These are phyloP conservation scores for Neotoma lepida DNA, from an alignment of 2,113 vertebrate genomes.

Conservation along the genomic window DNA sequence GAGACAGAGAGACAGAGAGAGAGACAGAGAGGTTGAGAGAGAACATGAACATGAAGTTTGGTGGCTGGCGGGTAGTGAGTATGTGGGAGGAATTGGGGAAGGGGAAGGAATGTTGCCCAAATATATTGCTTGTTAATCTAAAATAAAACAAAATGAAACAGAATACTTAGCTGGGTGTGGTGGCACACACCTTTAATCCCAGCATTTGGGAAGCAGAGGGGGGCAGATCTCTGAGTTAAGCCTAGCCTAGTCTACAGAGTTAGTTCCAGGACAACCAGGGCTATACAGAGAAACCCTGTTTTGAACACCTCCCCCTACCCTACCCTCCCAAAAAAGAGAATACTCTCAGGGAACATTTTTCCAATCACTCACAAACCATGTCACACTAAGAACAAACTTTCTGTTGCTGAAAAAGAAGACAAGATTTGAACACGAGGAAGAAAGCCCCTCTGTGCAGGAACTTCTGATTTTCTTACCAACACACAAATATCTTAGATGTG, in stretches of 20 bases:
- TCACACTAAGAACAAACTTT: not conserved
- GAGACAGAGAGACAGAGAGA: not conserved
- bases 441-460: not conserved
- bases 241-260: not conserved
- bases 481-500: conserved; percentile 34
- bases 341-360: not conserved
- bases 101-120: not conserved
- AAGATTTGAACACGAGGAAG: not conserved
- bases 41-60: not conserved
- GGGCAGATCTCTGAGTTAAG: not conserved
- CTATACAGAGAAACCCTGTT: not conserved
- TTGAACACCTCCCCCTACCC: not conserved
- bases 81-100: not conserved
- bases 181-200: not conserved
- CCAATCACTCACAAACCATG: not conserved
- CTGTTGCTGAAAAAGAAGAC: not conserved
- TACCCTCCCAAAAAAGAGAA: no score
- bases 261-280: not conserved
- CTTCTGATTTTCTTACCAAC: not conserved
- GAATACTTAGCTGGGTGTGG: not conserved
- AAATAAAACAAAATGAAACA: not conserved
- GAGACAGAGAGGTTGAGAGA: no score
- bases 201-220: not conserved
- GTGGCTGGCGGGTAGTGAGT: no score
- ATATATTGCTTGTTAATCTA: not conserved